Percentiles rank a stretch among this genome's conserved stretches.
phyloP scores from a whole-genome alignment of 1,140 invertebrate genomes.

The Agraylea sexmaculata region DNA sequence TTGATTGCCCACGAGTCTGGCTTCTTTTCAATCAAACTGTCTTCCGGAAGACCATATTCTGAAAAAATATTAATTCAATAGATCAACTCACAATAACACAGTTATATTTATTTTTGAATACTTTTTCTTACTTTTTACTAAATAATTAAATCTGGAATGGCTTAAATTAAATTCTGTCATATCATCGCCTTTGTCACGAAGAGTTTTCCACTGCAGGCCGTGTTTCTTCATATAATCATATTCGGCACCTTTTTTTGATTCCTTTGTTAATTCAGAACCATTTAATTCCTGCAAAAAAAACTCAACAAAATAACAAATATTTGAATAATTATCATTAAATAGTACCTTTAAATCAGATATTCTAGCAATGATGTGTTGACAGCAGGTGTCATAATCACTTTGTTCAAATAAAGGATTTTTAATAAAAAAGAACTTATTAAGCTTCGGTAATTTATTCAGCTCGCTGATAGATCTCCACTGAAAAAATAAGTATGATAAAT shows the following conservation, averaged over 20 bases:
- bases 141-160: constrained; percentile 61
- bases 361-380: constrained; percentile 64
- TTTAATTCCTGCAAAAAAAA: constrained; percentile 48
- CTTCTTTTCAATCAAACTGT: constrained; percentile 50
- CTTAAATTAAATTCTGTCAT: constrained; percentile 49
- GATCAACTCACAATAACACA: constrained; percentile 8
- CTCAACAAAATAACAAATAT: not conserved
- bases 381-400: constrained; percentile 54
- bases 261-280: constrained; percentile 48
- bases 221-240: constrained; percentile 79
- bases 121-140: constrained; percentile 40
- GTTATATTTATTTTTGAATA: too few species aligned
- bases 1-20: constrained; percentile 49
- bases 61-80: constrained; percentile 30
- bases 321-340: constrained; percentile 1
- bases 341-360: constrained; percentile 48
- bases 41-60: constrained; percentile 72
- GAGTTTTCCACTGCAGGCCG: constrained; percentile 57
- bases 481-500: constrained; percentile 23
- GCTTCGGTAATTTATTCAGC: constrained; percentile 60
- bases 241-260: constrained; percentile 70
- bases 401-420: constrained; percentile 60
- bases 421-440: constrained; percentile 60
- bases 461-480: constrained; percentile 73
- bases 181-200: constrained; percentile 30